Base-by-base conservation (phyloP, 2,888 invertebrate genomes). In the Melieria picta region DNA sequence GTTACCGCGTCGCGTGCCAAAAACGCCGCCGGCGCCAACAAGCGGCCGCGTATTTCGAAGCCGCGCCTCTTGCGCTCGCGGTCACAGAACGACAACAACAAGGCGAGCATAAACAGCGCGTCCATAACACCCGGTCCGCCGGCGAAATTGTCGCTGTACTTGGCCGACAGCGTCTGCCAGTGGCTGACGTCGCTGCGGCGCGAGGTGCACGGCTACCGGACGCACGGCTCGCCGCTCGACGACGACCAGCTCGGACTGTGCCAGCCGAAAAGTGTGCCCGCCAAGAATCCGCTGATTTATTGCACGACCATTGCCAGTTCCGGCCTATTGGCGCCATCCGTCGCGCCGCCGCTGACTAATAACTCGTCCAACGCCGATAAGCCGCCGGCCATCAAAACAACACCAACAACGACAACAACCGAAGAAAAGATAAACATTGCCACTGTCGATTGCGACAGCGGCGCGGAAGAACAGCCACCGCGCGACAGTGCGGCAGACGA, bases 201-300 rank as follows among this genome's bases (percentile, higher is more conserved):
- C 75, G 83, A 87, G 72, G 79, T 82, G 69, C 81, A 84, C 71
- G 77, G 79, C 72, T 86, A 87, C 73, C 75, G 72, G 62, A 78
- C 77, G 67, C 74, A 74, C 43, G 76, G 77, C 61, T 56, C 61
- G 11, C 56, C 69, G 6, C 52, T 72, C 13, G 80, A 81, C 72
- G 80, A 81, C 64, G 81, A 69, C 9, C 74, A 80, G 65, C 77
- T 79, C 7, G 79, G 77, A 45, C 73, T 78, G 68, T 81, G 80
- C 75, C 79, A 82, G 78, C 83, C 85, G 1, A 87, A 87, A 75
- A 84, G 84, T 73, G 84, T 87, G 75, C 86, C 87, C 43, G 80
- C 85, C 3, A 78, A 77, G 57, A 75, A 69, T 72, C 63, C 69
- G 30, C 46, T 76, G 65, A 70, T 47, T 65, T 65, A 74, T 60